Percentiles rank a stretch among this genome's conserved stretches.
phyloP scores from a whole-genome alignment of 1,140 invertebrate genomes.

The Patella vulgata region DNA sequence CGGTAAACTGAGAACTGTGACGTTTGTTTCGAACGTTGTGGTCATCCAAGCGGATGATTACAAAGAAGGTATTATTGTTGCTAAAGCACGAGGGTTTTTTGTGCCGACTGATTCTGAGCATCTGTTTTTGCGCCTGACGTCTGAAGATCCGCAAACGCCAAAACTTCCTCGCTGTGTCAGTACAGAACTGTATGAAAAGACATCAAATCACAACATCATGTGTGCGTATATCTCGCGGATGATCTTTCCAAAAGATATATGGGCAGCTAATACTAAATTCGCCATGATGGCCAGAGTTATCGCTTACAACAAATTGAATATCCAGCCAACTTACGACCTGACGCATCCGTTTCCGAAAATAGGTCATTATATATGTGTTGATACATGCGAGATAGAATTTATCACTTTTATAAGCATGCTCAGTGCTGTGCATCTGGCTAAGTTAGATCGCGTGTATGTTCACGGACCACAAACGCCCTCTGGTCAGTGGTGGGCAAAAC shows the following conservation, averaged over 20 bases:
- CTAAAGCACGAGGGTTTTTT: too few relatives aligned
- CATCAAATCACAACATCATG: not conserved
- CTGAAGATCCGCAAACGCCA: too few relatives aligned
- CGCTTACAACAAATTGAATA: conserved; percentile 7
- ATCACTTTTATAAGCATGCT: conserved; percentile 19
- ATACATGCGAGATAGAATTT: not conserved
- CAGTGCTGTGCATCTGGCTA: conserved; percentile 20
- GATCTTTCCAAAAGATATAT: conserved; percentile 13
- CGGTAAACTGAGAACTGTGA: conserved; percentile 4
- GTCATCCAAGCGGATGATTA: too few relatives aligned
- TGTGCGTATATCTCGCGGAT: conserved; percentile 15
- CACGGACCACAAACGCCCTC: conserved; percentile 12
- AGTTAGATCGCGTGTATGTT: conserved; percentile 19
- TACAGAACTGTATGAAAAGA: too few relatives aligned
- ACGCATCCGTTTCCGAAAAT: conserved; percentile 13
- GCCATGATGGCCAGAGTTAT: conserved; percentile 16
- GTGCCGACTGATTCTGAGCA: too few relatives aligned
- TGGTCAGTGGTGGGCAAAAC: conserved; percentile 16
- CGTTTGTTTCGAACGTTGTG: not conserved
- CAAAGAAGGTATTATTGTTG: too few relatives aligned
- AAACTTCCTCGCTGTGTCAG: too few relatives aligned
- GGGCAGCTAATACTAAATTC: conserved; percentile 10
- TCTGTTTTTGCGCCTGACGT: too few relatives aligned
- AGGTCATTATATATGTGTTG: conserved; percentile 17
- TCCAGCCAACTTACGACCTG: not conserved